Evolutionary conservation across 2,797 vertebrate species (phyloP).

Genomic region (Catharus ustulatus): DNA sequence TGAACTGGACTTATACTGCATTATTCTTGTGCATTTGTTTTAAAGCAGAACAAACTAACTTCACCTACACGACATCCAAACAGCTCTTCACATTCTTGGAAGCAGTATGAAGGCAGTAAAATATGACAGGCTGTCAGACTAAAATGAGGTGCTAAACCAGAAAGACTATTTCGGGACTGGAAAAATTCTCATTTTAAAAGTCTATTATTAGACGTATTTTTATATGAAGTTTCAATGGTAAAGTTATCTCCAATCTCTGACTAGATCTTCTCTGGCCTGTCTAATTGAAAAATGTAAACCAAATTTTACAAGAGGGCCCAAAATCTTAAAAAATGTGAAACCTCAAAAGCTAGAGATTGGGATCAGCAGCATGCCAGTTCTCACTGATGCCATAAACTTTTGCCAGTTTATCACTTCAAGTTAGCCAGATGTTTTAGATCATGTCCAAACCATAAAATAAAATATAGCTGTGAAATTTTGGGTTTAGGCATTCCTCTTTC

Average conservation of each 20-base stretch:
- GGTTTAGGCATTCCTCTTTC: background rate
- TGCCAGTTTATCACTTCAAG: slow-evolving; percentile 14
- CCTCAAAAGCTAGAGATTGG: background rate
- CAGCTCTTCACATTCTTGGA: slow-evolving; percentile 50
- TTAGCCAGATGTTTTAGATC: slow-evolving; percentile 5
- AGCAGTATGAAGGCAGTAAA: slow-evolving; percentile 54
- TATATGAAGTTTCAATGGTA: slow-evolving; percentile 18
- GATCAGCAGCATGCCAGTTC: background rate
- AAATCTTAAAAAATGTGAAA: slow-evolving; percentile 14
- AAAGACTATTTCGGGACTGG: slow-evolving; percentile 64
- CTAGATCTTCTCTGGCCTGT: background rate
- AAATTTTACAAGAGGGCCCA: background rate
- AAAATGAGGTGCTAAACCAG: slow-evolving; percentile 63
- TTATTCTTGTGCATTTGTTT: slow-evolving; percentile 26
- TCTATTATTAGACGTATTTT: slow-evolving; percentile 60
- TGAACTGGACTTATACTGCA: background rate
- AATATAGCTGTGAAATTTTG: background rate
- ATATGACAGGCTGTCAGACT: slow-evolving; percentile 64
- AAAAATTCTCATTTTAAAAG: slow-evolving; percentile 55
- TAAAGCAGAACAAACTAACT: slow-evolving; percentile 48
- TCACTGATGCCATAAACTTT: background rate
- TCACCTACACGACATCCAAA: slow-evolving; percentile 58
- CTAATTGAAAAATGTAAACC: slow-evolving; percentile 24
- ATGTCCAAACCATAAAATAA: background rate
- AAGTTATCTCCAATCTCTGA: slow-evolving; percentile 40